A percentile compares a stretch with the other conserved stretches of the same genome.
phyloP scores from a whole-genome alignment of 2,113 vertebrate genomes.

The Trogon melanurus region DNA sequence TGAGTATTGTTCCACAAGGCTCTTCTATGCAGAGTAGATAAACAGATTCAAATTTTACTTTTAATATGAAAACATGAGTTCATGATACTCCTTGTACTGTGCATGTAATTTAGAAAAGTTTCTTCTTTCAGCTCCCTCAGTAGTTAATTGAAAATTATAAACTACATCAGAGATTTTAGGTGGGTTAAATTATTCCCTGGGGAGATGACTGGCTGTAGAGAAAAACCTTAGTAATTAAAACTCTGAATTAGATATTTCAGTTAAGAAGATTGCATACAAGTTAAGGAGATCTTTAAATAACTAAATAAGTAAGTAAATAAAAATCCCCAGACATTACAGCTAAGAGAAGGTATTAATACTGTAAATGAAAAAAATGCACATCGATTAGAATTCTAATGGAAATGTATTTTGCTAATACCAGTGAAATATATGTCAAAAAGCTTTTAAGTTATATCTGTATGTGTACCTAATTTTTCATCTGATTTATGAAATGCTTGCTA shows the following conservation, averaged over 20 bases:
- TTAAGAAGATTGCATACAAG: not conserved
- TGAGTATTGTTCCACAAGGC: not conserved
- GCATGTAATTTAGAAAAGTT: not conserved
- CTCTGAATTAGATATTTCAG: not conserved
- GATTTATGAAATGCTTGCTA: not conserved
- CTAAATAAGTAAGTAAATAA: too few species aligned
- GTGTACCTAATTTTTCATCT: not conserved
- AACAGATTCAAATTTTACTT: not conserved
- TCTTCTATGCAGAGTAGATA: not conserved
- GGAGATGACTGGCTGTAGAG: not conserved
- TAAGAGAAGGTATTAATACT: not conserved
- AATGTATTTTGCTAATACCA: not conserved
- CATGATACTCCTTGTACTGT: not conserved
- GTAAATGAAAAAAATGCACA: not conserved
- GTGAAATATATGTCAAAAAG: not conserved
- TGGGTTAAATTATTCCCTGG: not conserved
- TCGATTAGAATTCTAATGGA: not conserved
- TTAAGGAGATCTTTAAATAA: not conserved
- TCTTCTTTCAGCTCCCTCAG: not conserved
- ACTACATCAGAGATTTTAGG: not conserved
- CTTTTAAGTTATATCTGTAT: not conserved
- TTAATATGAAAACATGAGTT: not conserved
- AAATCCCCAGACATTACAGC: not conserved
- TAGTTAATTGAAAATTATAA: slow-evolving; percentile 21
- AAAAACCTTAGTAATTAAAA: not conserved